Conservation (phyloP, 2,113 vertebrate genomes). For the Hirundichthys speculiger region DNA sequence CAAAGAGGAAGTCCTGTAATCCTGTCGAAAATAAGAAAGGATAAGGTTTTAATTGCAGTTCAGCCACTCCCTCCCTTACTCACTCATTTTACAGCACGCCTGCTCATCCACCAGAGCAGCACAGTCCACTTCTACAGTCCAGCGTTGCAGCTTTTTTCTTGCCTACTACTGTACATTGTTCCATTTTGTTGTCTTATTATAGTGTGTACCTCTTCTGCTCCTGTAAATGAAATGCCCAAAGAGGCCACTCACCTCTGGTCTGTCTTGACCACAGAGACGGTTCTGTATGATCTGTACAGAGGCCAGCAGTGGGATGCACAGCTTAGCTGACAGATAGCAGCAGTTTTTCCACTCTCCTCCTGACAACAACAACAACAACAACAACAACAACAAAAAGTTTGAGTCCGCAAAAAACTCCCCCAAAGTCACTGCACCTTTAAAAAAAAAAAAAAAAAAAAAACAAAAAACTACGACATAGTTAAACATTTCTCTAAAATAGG, state of each 20-base stretch:
- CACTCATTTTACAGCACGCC: too few relatives aligned
- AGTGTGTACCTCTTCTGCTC: conserved; percentile 50
- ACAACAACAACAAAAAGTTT: conserved; percentile 19
- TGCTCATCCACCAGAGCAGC: too few relatives aligned
- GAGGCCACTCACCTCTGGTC: conserved; percentile 60
- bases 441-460: conserved; percentile 17
- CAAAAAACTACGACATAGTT: conserved; percentile 28
- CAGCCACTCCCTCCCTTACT: too few relatives aligned
- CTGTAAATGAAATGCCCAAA: conserved; percentile 70
- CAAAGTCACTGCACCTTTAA: conserved; percentile 45
- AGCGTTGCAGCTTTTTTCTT: too few relatives aligned
- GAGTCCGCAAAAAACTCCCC: conserved; percentile 53
- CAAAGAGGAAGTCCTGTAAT: too few relatives aligned
- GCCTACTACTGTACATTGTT: conserved; percentile 1
- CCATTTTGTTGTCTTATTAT: conserved; percentile 66
- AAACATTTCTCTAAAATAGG: conserved; percentile 60
- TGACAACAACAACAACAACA: too few relatives aligned
- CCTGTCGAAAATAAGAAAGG: too few relatives aligned
- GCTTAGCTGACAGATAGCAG: conserved; percentile 52
- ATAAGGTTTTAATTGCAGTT: too few relatives aligned
- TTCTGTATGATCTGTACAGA: conserved; percentile 50
- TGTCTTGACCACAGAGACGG: conserved; percentile 65
- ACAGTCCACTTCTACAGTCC: too few relatives aligned
- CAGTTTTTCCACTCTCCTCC: conserved; percentile 40
- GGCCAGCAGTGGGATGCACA: conserved; percentile 35